Evolutionary conservation across 2,113 vertebrate genomes (phyloP), one percentile per base, ranked within the genome.

Genomic region (Trogon melanurus): DNA sequence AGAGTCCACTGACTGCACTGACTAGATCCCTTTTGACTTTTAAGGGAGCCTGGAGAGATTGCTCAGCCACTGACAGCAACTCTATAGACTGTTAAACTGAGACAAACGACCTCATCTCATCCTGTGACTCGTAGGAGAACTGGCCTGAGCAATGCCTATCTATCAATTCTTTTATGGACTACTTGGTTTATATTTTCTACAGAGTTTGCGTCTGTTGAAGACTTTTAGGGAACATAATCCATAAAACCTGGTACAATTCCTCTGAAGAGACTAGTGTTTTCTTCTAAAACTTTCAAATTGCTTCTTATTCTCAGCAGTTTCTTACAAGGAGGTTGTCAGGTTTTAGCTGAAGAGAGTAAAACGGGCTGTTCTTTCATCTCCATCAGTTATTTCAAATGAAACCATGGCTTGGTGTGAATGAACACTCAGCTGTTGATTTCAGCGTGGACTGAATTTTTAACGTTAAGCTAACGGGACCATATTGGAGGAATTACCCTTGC

Each of bases 151-250:
- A 36, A 4, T 66, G 51, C 18, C 78, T 20, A 16, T 85, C 62
- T 58, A 58, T 94, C 85, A 72, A 14, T 34, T 85, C 41, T 53
- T 67, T 74, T 75, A 73, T 81, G 41, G 67, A 15, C 62, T 72
- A 25, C 21, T 51, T 72, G 60, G 48, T 82, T 95, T 91, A 26
- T 75, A 45, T 95, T 87, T 94, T 72, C 56, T 92, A 60, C 62
- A 91, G 21, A 47, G 65, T 91, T 94, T 76, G 13, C 66, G 13
- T 69, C 54, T 58, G 79, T 73, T 36, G 72, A 65, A 87, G 62
- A 50, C 41, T 87, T 95, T 48, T 61, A 65, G 41, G 74, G 66
- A 85, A 34, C 48, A 27, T 34, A 57, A 79, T 36, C 44, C 57
- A 54, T 81, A 79, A 79, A 75, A 81, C 1, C 6, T 5, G 9